Conservation (phyloP, 2,888 invertebrate species). For the Axea sp. region DNA sequence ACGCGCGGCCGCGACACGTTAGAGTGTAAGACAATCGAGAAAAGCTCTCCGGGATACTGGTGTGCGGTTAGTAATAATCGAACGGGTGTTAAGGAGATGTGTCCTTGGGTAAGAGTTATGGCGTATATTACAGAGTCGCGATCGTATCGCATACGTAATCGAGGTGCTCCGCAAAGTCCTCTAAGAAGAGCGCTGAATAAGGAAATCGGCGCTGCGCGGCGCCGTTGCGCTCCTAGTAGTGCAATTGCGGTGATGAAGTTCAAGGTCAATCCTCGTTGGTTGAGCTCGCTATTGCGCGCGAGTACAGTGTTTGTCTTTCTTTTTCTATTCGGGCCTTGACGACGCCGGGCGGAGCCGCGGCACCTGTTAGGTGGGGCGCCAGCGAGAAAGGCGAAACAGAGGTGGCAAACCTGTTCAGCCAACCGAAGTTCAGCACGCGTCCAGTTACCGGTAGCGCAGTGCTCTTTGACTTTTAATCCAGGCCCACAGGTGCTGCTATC, state of each 20-base stretch:
- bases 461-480: not conserved
- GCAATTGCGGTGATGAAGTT: conserved; percentile 72
- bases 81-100: conserved; percentile 43
- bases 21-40: conserved; percentile 49
- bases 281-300: conserved; percentile 62
- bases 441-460: conserved; percentile 45
- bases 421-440: conserved; percentile 31
- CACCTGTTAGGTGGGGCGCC: conserved; percentile 52
- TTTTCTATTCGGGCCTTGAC: conserved; percentile 76
- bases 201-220: conserved; percentile 70
- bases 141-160: conserved; percentile 69
- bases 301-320: conserved; percentile 72
- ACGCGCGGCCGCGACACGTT: conserved; percentile 27
- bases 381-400: conserved; percentile 39
- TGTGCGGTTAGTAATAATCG: conserved; percentile 44
- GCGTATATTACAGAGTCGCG: conserved; percentile 64
- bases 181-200: conserved; percentile 76
- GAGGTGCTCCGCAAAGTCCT: conserved; percentile 63
- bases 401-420: conserved; percentile 41
- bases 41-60: conserved; percentile 52
- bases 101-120: conserved; percentile 71
- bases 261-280: conserved; percentile 74
- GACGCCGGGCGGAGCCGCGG: conserved; percentile 64
- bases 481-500: conserved; percentile 72
- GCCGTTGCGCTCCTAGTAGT: conserved; percentile 55